Percentiles rank a stretch among this genome's conserved stretches.
phyloP scores from a whole-genome alignment of 1,140 invertebrate species.

The Diorhabda carinulata region DNA sequence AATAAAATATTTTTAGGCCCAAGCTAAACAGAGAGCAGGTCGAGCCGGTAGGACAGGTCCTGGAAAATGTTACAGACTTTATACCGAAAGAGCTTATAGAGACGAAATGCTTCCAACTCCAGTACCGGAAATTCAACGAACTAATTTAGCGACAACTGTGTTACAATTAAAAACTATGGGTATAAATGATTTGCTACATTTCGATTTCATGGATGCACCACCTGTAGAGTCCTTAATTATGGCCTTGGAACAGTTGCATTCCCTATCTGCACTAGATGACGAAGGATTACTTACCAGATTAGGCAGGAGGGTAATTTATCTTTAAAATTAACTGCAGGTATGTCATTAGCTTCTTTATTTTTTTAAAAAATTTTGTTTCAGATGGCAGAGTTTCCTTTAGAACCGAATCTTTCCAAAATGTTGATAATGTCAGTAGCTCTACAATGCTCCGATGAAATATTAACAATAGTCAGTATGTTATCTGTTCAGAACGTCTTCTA shows the following conservation, averaged over 20 bases:
- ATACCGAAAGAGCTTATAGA: constrained; percentile 95
- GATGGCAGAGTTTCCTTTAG: constrained; percentile 99
- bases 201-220: constrained; percentile 99
- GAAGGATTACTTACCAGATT: constrained; percentile 92
- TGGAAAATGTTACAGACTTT: constrained; percentile 96
- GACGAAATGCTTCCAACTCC: constrained; percentile 99
- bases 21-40: constrained; percentile 95
- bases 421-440: constrained; percentile 98
- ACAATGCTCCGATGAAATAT: constrained; percentile 97
- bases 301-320: constrained; percentile 69
- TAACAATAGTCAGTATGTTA: constrained; percentile 98
- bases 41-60: constrained; percentile 95
- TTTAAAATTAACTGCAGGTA: not conserved
- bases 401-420: constrained; percentile 98
- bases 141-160: constrained; percentile 93
- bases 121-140: constrained; percentile 98
- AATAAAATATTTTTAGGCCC: constrained; percentile 59
- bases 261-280: constrained; percentile 93
- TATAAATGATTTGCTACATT: constrained; percentile 98
- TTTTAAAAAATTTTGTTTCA: constrained; percentile 45
- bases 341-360: not conserved
- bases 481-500: constrained; percentile 99
- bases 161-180: constrained; percentile 98
- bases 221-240: constrained; percentile 96
- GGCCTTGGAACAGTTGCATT: constrained; percentile 96